Base-by-base conservation (phyloP, 2,113 vertebrate species). In the Cettia cetti region DNA sequence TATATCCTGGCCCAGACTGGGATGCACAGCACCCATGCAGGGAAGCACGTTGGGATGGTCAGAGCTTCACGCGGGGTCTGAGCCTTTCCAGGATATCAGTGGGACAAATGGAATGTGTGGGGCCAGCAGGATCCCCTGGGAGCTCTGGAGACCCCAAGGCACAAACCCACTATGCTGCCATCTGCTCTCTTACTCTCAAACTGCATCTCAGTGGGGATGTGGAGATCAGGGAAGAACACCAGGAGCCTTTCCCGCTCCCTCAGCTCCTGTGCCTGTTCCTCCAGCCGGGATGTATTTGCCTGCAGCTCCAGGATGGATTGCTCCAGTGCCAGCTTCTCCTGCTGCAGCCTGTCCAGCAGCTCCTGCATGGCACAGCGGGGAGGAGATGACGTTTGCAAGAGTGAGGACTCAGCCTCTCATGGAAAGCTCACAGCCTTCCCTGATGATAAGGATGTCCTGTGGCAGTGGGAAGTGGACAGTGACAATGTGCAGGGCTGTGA, bases 211-310 rank as follows among this genome's bases (percentile, higher is more conserved):
- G 59, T 2, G 7, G 98, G 95, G 33, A 85, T 33, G 37, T 97
- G 98, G 68, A 99, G 98, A 66, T 99, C 99, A 0, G 99, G 99
- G 90, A 99, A 99, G 72, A 98, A 97, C 94, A 99, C 99, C 92
- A 99, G 89, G 78, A 99, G 96, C 83, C 94, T 98, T 86, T 99
- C 98, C 68, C 97, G 98, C 90, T 99, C 97, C 69, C 47, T 93
- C 64, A 98, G 95, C 90, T 98, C 95, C 57, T 33, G 84, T 3
- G 97, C 64, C 54, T 97, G 88, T 72, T 94, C 94, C 33, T 97
- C 96, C 91, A 99, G 97, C 79, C 91, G 92, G 4, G 95, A 71
- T 69, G 98, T n/a, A 0, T 88, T 97, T 1, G 71, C 93, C 66
- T 88, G 96, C 72, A 99, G 96, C 71, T 98, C 95, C 1, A 59